Base-by-base conservation (phyloP, 2,888 invertebrate species). In the Homarus gammarus region DNA sequence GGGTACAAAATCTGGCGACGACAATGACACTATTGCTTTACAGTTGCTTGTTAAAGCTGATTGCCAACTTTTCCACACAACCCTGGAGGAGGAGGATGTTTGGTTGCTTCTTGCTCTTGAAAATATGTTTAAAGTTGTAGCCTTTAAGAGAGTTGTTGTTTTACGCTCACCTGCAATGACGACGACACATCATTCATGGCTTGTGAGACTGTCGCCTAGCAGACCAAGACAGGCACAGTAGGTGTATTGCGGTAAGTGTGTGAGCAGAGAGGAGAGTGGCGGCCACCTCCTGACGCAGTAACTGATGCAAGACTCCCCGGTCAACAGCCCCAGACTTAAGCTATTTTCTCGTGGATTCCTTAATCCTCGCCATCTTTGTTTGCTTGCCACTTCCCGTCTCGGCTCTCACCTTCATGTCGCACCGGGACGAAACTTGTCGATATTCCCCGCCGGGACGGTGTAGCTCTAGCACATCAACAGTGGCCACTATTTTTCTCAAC, bases 31-130 rank as follows among this genome's bases (percentile, higher is more conserved):
- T 36, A 27, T 81, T 33, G 31, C 36, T 64, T 31, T 27, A 64
- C 64, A 61, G 81, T 81, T 64, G 12, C 68, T 81, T 64, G 56
- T 40, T 44, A 27, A n/a, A 56, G 49, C 61, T 56, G 10, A 31
- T 79, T 31, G 61, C 38, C 79, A 79, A n/a, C 61, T 51, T 56
- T 36, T 33, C 56, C 79, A 51, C 61, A n/a, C 61, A 33, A 79
- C 49, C 31, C 79, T 36, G 36, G 22, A 44, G 44, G 6, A 31
- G 49, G 6, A 49, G 44, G 40, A n/a, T 44, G n/a, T 6, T n/a
- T n/a, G n/a, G n/a, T n/a, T n/a, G n/a, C n/a, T n/a, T n/a, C n/a
- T n/a, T n/a, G n/a, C n/a, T n/a, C n/a, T n/a, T n/a, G n/a, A n/a
- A n/a, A n/a, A n/a, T n/a, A n/a, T n/a, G n/a, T n/a, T n/a, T n/a